phyloP scores from a whole-genome alignment of 2,797 vertebrate genomes.

The Macropodus opercularis region DNA sequence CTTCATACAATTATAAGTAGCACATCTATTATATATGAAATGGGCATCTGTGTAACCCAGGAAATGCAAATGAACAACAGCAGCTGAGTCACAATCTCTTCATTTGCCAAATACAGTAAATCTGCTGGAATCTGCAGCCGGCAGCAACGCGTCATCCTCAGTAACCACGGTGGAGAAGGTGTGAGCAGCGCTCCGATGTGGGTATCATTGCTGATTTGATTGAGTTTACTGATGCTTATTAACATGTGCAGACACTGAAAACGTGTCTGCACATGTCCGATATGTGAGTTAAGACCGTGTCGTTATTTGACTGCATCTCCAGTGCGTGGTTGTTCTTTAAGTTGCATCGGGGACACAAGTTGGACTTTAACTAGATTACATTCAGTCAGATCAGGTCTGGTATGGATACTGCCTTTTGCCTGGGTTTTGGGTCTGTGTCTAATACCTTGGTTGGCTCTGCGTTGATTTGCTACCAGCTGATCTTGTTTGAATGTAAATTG shows the following conservation, averaged over 20 bases:
- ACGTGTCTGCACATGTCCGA: too few species aligned
- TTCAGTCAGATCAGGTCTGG: neutral
- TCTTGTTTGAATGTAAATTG: neutral
- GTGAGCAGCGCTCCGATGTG: neutral
- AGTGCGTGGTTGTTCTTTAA: too few species aligned
- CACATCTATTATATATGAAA: slow-evolving; percentile 4
- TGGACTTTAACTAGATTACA: neutral
- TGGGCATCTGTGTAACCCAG: slow-evolving; percentile 11
- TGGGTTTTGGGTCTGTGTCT: neutral
- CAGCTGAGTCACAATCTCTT: neutral
- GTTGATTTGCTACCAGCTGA: neutral
- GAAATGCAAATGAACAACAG: neutral
- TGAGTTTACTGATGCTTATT: neutral
- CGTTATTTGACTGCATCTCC: too few species aligned
- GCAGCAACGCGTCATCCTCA: neutral
- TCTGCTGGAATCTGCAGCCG: slow-evolving; percentile 19
- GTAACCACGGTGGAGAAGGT: neutral
- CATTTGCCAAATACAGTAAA: slow-evolving; percentile 12
- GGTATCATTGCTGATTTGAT: neutral
- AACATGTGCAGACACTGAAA: neutral
- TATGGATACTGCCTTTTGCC: too few species aligned
- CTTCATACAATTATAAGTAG: neutral
- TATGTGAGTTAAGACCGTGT: neutral
- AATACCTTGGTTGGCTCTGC: neutral
- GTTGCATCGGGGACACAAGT: neutral